These are phyloP conservation scores for Eupithecia tripunctaria DNA, from an alignment of 2,888 invertebrate genomes.

Conservation along the genomic window DNA sequence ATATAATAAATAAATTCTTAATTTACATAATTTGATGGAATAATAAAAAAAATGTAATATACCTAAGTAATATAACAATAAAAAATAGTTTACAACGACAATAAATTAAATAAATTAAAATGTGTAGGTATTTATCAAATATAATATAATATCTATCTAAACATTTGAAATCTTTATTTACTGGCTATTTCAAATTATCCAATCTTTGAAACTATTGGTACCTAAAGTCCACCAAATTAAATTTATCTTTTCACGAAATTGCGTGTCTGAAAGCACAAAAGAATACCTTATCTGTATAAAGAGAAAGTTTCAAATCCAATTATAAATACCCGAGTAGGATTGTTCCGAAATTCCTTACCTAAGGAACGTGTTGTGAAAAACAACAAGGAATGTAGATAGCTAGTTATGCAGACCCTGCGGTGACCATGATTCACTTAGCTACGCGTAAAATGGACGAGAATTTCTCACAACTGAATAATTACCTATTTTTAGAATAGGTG, in stretches of 20 bases:
- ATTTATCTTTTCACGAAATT: conserved; percentile 5
- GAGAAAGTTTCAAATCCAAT: conserved; percentile 32
- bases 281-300: conserved; percentile 9
- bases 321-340: conserved; percentile 36
- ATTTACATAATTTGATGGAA: no score
- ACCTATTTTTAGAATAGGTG: no score
- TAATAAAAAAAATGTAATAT: no score
- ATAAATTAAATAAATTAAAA: no score
- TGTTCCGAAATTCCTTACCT: conserved; percentile 34
- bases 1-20: no score
- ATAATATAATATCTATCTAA: no score
- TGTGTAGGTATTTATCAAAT: no score
- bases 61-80: no score
- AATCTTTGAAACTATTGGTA: not conserved
- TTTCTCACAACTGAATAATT: not conserved
- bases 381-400: conserved; percentile 32
- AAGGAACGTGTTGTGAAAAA: conserved; percentile 40
- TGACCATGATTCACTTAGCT: conserved; percentile 18
- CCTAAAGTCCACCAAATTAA: not conserved
- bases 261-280: conserved; percentile 2
- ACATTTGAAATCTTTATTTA: no score
- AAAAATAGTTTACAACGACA: no score
- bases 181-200: no score
- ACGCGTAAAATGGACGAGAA: not conserved
- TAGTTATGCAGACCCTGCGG: conserved; percentile 25